A percentile compares a stretch with the other conserved stretches of the same genome.
Evolutionary conservation across 2,113 vertebrate species (phyloP).

Genomic region (Prolemur simus): DNA sequence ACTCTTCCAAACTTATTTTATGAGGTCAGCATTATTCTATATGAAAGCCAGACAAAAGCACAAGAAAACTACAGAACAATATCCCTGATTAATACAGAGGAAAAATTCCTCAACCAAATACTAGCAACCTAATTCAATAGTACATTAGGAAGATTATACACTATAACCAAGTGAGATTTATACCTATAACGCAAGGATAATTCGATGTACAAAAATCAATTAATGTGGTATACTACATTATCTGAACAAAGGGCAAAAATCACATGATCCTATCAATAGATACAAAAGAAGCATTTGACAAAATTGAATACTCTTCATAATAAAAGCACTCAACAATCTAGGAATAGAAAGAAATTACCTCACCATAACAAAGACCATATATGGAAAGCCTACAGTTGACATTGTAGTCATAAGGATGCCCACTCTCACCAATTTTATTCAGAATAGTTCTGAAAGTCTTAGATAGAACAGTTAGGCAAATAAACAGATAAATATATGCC

Average conservation of each 20-base stretch:
- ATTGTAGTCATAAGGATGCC: not conserved
- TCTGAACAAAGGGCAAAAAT: not conserved
- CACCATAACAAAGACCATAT: not conserved
- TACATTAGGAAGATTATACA: not conserved
- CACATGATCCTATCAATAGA: not conserved
- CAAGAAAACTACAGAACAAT: too few species aligned
- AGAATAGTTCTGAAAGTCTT: not conserved
- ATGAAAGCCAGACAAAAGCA: too few species aligned
- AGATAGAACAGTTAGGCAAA: not conserved
- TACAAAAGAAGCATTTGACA: too few species aligned
- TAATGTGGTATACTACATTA: not conserved
- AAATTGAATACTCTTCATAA: not conserved
- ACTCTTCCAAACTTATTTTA: too few species aligned
- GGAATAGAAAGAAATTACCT: not conserved
- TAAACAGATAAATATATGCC: not conserved
- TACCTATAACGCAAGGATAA: not conserved
- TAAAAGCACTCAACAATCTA: not conserved
- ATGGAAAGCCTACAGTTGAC: not conserved
- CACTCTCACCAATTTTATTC: not conserved
- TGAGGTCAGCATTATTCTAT: too few species aligned
- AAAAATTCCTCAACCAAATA: not conserved
- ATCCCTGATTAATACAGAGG: not conserved
- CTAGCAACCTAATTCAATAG: not conserved
- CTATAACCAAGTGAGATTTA: not conserved
- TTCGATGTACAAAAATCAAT: not conserved